A percentile compares a stretch with the other conserved stretches of the same genome.
Evolutionary conservation across 2,888 invertebrate species (phyloP).

Genomic region (Dusona sp.): DNA sequence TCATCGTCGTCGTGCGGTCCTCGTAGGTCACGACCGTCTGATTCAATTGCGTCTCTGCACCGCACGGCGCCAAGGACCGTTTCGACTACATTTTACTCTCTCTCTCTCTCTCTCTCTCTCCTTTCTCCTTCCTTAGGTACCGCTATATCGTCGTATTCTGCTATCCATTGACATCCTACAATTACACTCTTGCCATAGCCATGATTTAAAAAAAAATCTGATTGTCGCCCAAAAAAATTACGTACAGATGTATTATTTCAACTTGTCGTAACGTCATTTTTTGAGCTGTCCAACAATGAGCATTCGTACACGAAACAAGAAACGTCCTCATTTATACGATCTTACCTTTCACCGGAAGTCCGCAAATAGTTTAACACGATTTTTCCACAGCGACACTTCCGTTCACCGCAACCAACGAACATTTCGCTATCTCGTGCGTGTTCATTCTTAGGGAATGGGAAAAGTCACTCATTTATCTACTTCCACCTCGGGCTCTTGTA

Average conservation of each 20-base stretch:
- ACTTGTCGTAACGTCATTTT: not conserved
- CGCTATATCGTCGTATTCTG: not conserved
- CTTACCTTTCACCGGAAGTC: slow-evolving; percentile 59
- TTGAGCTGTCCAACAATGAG: not conserved
- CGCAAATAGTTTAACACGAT: slow-evolving; percentile 56
- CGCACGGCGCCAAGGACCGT: slow-evolving; percentile 64
- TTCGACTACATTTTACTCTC: slow-evolving; percentile 48
- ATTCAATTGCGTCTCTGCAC: slow-evolving; percentile 77
- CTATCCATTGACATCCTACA: not conserved
- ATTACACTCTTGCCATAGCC: not conserved
- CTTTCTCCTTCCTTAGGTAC: not conserved
- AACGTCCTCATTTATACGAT: not conserved
- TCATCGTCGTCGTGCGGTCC: slow-evolving; percentile 49
- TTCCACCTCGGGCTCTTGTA: slow-evolving; percentile 14
- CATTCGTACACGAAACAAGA: not conserved
- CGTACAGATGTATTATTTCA: not conserved
- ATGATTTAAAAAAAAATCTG: not conserved
- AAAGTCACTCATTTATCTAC: slow-evolving; percentile 11
- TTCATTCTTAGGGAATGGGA: slow-evolving; percentile 5
- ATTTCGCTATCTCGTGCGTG: slow-evolving; percentile 11
- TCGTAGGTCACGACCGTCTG: slow-evolving; percentile 67
- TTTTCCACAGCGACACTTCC: slow-evolving; percentile 62
- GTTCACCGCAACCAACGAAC: slow-evolving; percentile 37
- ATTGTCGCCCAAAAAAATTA: not conserved
- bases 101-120: not conserved